Evolutionary conservation across 2,888 invertebrate species (phyloP), one percentile per base, ranked within the genome.

Genomic region (Epiperipatus broadwayi): DNA sequence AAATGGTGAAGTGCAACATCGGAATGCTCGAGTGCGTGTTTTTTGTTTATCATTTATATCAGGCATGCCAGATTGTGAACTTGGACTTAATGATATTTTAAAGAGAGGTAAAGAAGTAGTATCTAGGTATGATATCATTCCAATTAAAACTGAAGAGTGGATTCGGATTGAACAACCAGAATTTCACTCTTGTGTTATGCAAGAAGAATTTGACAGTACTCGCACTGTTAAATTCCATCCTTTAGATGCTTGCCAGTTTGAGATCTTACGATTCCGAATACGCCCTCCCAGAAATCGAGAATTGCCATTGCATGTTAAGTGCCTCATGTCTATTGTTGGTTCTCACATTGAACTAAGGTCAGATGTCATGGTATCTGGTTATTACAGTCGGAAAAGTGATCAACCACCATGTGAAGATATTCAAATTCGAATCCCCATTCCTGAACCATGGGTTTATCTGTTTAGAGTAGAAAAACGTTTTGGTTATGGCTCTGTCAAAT

Each of bases 81-180:
- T 99, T 49, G 97, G 97, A 3, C 73, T 97, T 41, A 97, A 99
- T 61, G 97, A 99, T 62, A 72, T 87, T 69, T 72, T 84, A 60
- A 70, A 93, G n/a, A 85, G 91, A 61, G 95, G 95, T n/a, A 79
- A 78, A 61, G 97, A 97, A 68, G 91, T 99, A 37, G 97, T 97
- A 2, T 91, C 97, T 0, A 70, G 97, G 3, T 91, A 93, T 61
- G 97, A 99, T 63, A 97, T 99, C 58, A 89, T 97, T 57, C 95
- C 97, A 16, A 85, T 87, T 14, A 81, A 81, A 44, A 97, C 97
- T 0, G 97, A 99, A 63, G 89, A 97, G 63, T 99, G 97, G 97
- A 97, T 97, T 54, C 73, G 87, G 28, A 70, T 95, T 39, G 93
- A 97, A 64, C 72, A 75, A 35, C 73, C 83, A 0, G 89, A 93